Conservation (phyloP, 1,140 invertebrate genomes). For the Lycorma delicatula region DNA sequence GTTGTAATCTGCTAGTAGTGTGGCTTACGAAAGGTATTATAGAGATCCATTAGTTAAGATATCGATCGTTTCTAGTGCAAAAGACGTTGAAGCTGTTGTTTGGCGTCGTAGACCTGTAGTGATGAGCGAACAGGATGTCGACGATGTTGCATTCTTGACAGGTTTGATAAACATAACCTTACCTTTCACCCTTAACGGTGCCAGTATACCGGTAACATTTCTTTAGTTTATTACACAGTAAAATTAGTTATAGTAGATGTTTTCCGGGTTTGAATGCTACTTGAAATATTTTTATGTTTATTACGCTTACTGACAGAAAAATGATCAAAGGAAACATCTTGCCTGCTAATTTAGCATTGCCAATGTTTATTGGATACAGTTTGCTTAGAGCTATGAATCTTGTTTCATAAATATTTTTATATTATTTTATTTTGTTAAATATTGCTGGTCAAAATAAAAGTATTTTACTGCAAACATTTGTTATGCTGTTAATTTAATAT, state of each 20-base stretch:
- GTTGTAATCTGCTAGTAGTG: neutral
- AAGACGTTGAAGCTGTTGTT: slow-evolving; percentile 43
- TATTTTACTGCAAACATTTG: too few relatives aligned
- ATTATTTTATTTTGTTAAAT: too few relatives aligned
- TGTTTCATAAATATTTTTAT: too few relatives aligned
- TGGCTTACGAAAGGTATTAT: slow-evolving; percentile 5
- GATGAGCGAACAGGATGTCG: slow-evolving; percentile 83
- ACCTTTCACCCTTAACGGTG: neutral
- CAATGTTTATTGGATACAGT: too few relatives aligned
- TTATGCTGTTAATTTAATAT: too few relatives aligned
- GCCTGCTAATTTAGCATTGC: too few relatives aligned
- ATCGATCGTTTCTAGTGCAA: slow-evolving; percentile 42
- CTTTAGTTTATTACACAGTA: neutral
- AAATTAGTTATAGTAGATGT: neutral
- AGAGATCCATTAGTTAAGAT: slow-evolving; percentile 43
- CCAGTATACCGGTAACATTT: neutral
- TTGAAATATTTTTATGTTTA: too few relatives aligned
- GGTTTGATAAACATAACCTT: slow-evolving; percentile 43
- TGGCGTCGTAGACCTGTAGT: slow-evolving; percentile 34
- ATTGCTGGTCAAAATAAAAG: too few relatives aligned
- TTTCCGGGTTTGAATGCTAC: too few relatives aligned
- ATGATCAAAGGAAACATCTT: too few relatives aligned
- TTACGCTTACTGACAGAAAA: too few relatives aligned
- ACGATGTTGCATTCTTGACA: slow-evolving; percentile 86
- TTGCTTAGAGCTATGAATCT: too few relatives aligned